Percentiles rank a stretch among this genome's conserved stretches.
phyloP scores from a whole-genome alignment of 2,888 invertebrate species.

The Baronia brevicornis region DNA sequence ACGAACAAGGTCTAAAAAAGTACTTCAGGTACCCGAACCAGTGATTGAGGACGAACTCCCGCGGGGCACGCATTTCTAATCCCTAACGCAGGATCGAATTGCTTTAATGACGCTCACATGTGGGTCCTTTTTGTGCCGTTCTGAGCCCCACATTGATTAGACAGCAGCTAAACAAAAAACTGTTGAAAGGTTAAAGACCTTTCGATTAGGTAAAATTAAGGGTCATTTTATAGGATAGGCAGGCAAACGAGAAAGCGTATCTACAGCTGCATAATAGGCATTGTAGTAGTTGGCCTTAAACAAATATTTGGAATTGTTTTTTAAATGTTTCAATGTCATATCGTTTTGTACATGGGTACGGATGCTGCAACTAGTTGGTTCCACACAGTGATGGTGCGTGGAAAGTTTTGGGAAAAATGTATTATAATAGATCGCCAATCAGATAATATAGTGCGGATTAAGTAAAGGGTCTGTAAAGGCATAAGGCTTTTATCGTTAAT shows the following conservation, averaged over 20 bases:
- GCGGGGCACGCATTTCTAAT: slow-evolving; percentile 49
- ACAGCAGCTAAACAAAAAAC: slow-evolving; percentile 21
- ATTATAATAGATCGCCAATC: too few species aligned
- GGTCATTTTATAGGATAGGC: too few species aligned
- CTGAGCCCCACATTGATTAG: slow-evolving; percentile 31
- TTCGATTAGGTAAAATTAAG: too few species aligned
- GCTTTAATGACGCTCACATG: slow-evolving; percentile 59
- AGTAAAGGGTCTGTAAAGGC: not conserved
- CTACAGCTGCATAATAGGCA: too few species aligned
- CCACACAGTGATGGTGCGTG: too few species aligned
- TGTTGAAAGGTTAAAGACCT: slow-evolving; percentile 3
- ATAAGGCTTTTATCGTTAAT: slow-evolving; percentile 6
- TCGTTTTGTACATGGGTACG: too few species aligned
- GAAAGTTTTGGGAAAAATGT: slow-evolving; percentile 3
- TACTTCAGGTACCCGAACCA: slow-evolving; percentile 39
- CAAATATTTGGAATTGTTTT: too few species aligned
- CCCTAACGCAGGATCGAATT: slow-evolving; percentile 48
- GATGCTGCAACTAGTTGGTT: too few species aligned
- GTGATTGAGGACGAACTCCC: slow-evolving; percentile 52
- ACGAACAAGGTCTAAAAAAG: slow-evolving; percentile 18
- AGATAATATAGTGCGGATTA: too few species aligned
- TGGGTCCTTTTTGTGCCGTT: slow-evolving; percentile 46
- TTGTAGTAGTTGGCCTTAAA: too few species aligned
- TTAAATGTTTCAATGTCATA: too few species aligned
- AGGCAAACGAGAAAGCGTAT: too few species aligned